A percentile compares a stretch with the other conserved stretches of the same genome.
phyloP scores from a whole-genome alignment of 1,140 invertebrate species.

The Acyrthosiphon pisum region DNA sequence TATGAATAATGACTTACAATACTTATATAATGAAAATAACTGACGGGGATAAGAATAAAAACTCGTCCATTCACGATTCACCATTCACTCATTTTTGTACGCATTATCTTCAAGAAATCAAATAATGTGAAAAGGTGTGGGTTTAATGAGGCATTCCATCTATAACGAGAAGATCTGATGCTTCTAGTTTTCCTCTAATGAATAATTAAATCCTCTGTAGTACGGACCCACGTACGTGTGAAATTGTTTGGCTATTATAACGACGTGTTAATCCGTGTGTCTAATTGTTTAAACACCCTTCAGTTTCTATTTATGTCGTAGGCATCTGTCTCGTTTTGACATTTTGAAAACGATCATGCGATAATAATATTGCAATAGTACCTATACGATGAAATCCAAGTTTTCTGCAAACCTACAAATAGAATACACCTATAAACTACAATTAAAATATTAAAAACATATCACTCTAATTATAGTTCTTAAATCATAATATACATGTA shows the following conservation, averaged over 20 bases:
- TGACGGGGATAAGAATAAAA: not conserved
- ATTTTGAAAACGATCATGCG: not conserved
- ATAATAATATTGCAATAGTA: not conserved
- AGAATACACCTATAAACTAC: not conserved
- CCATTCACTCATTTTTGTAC: not conserved
- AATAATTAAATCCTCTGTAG: slow-evolving; percentile 23
- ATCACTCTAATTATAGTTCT: not conserved
- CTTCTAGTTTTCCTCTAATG: slow-evolving; percentile 24
- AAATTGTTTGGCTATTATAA: slow-evolving; percentile 37
- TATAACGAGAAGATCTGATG: not conserved
- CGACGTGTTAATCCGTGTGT: slow-evolving; percentile 24
- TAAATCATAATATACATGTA: too few species aligned
- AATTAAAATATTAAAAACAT: not conserved
- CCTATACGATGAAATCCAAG: not conserved
- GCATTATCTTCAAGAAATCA: slow-evolving; percentile 19
- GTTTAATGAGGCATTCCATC: not conserved
- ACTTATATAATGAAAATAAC: not conserved
- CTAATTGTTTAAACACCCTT: slow-evolving; percentile 8
- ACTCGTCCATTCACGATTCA: not conserved
- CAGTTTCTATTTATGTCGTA: not conserved
- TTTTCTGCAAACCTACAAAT: not conserved
- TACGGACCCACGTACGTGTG: not conserved
- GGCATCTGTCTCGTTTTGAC: not conserved
- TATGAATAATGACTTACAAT: not conserved
- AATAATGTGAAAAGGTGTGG: slow-evolving; percentile 6